These are phyloP conservation scores for Oegoconia quadripuncta DNA, from an alignment of 2,888 invertebrate species.

Conservation along the genomic window DNA sequence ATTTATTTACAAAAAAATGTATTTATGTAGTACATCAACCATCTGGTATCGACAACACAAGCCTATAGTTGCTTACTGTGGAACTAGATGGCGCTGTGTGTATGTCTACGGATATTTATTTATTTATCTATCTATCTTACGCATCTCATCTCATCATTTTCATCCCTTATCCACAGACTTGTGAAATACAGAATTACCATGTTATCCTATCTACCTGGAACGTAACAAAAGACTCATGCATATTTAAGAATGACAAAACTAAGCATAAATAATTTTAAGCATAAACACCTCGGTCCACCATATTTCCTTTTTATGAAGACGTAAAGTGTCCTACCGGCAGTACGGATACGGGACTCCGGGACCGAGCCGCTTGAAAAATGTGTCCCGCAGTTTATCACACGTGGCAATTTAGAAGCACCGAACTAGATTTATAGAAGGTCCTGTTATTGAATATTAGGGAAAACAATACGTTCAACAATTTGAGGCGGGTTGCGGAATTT, in stretches of 20 bases:
- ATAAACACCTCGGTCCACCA: conserved; percentile 31
- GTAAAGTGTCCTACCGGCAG: conserved; percentile 31
- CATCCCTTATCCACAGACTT: no score
- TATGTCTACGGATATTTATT: no score
- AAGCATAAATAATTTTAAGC: conserved; percentile 22
- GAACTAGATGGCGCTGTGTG: no score
- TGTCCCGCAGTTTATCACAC: conserved; percentile 30
- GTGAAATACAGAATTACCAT: no score
- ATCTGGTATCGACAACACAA: no score
- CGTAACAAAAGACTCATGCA: neutral
- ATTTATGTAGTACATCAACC: no score
- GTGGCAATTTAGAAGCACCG: conserved; percentile 28
- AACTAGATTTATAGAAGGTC: conserved; percentile 29
- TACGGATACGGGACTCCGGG: conserved; percentile 17
- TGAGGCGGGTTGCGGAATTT: neutral
- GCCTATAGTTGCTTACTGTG: no score
- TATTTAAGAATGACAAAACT: neutral
- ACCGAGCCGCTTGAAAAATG: conserved; percentile 32
- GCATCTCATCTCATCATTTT: no score
- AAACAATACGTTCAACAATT: conserved; percentile 1
- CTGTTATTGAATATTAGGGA: conserved; percentile 26
- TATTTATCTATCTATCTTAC: no score
- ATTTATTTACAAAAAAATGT: no score
- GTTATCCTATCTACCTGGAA: neutral
- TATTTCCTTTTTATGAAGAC: conserved; percentile 48